Conservation (phyloP, 2,888 invertebrate genomes). For the Ennomos fuscantarius region DNA sequence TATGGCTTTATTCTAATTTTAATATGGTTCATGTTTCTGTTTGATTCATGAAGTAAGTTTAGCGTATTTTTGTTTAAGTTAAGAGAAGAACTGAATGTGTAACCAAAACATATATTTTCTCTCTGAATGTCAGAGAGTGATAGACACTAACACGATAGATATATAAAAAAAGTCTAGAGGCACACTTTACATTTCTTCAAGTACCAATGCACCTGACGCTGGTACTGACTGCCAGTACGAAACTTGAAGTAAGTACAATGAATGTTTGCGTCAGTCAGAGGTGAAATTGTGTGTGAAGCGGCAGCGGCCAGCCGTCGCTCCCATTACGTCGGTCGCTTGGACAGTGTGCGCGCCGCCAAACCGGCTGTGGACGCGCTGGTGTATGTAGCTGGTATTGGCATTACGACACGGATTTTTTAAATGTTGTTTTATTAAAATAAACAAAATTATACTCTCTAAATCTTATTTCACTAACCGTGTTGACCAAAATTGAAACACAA, state of each 20-base stretch:
- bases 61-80: too few relatives aligned
- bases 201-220: constrained; percentile 65
- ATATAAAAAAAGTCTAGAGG: too few relatives aligned
- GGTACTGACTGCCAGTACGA: constrained; percentile 30
- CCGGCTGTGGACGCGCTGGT: constrained; percentile 65
- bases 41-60: background rate
- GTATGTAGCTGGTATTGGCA: constrained; percentile 54
- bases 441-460: constrained; percentile 5
- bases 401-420: background rate
- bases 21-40: background rate
- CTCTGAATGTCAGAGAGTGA: too few relatives aligned
- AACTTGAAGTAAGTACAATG: constrained; percentile 71
- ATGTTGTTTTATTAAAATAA: background rate
- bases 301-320: constrained; percentile 83
- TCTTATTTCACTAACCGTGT: too few relatives aligned
- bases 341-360: constrained; percentile 71
- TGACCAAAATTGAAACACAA: too few relatives aligned
- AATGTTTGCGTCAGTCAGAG: constrained; percentile 84
- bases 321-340: constrained; percentile 76
- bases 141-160: background rate
- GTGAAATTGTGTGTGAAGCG: constrained; percentile 85
- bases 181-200: constrained; percentile 23
- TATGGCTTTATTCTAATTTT: background rate
- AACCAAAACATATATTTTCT: background rate
- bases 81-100: too few relatives aligned